These are phyloP conservation scores for Ceyx margarethae DNA, from an alignment of 2,113 vertebrate species.

Conservation along the genomic window DNA sequence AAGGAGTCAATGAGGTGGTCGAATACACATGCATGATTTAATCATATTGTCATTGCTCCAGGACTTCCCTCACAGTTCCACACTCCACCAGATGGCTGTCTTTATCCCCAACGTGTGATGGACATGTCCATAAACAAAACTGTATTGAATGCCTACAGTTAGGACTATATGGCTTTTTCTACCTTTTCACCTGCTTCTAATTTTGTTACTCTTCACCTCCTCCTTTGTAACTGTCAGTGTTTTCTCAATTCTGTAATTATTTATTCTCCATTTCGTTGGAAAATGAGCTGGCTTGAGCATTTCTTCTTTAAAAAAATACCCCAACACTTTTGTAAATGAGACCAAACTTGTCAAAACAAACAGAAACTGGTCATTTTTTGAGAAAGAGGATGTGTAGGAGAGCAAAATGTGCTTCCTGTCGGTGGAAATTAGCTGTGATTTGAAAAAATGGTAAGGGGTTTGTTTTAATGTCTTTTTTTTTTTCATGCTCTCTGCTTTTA, in stretches of 20 bases:
- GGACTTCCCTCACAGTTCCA: neutral
- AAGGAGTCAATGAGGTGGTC: slow-evolving; percentile 2
- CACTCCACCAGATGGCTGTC: neutral
- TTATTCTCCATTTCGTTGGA: neutral
- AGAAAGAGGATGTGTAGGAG: neutral
- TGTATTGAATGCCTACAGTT: neutral
- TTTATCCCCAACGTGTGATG: neutral
- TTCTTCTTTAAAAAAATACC: neutral
- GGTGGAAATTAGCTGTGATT: slow-evolving; percentile 44
- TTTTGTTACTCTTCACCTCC: neutral
- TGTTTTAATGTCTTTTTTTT: neutral
- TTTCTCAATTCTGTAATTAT: neutral
- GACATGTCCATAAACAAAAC: neutral
- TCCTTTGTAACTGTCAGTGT: neutral
- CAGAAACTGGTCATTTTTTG: neutral
- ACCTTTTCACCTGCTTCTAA: neutral
- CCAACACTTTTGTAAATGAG: neutral
- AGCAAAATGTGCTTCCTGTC: slow-evolving; percentile 22
- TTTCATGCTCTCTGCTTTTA: neutral
- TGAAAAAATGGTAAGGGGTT: neutral
- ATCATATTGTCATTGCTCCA: neutral
- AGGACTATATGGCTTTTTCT: neutral
- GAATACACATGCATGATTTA: neutral
- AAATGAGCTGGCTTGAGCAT: neutral
- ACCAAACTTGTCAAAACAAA: neutral